phyloP scores from a whole-genome alignment of 2,797 vertebrate species.

The Stomatorhinus walkeri region DNA sequence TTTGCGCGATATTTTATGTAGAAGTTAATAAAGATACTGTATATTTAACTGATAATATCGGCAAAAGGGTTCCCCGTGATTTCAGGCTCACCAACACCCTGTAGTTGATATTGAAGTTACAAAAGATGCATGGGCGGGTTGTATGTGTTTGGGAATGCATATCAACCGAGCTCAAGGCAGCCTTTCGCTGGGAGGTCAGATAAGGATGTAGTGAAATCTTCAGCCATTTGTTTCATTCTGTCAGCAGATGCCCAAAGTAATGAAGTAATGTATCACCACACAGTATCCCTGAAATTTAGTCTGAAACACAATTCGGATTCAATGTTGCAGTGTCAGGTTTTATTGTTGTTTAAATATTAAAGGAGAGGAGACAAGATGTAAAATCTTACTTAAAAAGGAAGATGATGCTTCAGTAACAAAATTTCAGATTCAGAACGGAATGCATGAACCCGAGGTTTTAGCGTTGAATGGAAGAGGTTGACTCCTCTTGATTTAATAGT shows the following conservation, averaged over 20 bases:
- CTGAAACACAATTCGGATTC: background rate
- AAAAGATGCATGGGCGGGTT: background rate
- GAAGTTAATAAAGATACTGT: background rate
- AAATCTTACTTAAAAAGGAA: background rate
- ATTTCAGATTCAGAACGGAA: background rate
- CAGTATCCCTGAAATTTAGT: background rate
- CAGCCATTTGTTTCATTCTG: background rate
- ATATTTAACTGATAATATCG: background rate
- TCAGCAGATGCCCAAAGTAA: background rate
- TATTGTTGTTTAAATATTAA: background rate
- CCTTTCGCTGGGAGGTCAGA: background rate
- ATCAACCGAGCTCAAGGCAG: background rate
- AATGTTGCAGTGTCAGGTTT: background rate
- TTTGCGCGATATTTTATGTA: background rate
- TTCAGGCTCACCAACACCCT: background rate
- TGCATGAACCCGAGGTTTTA: background rate
- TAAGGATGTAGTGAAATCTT: background rate
- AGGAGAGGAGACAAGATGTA: background rate
- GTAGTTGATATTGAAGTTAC: background rate
- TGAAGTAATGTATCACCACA: background rate
- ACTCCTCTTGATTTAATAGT: background rate
- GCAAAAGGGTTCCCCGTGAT: background rate
- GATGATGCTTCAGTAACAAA: background rate
- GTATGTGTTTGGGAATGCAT: background rate
- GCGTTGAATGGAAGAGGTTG: background rate